Evolutionary conservation across 2,888 invertebrate genomes (phyloP), one percentile per base, ranked within the genome.

Genomic region (Microlaimidae sp.): DNA sequence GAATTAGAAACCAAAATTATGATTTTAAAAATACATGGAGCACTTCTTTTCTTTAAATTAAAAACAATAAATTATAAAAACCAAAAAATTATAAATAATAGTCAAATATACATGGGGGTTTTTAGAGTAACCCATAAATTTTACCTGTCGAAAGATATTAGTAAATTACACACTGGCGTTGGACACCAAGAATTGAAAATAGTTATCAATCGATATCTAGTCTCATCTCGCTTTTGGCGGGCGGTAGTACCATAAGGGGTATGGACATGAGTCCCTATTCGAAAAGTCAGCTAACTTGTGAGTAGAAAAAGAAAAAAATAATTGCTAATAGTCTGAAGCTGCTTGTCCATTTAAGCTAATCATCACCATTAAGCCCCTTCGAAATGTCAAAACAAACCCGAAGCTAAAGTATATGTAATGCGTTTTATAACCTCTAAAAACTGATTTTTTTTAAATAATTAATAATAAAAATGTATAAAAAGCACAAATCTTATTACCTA

Each of bases 291-390:
- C 97, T 53, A 95, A 86, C 54, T 95, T 93, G 69, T 97, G n/a
- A n/a, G n/a, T n/a, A n/a, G 77, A 61, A 90, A 90, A 45, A 76
- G 64, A 57, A 97, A 79, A 75, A 95, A 97, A 74, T 95, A 95
- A 77, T 93, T 95, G 77, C 89, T 89, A 70, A 92, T 89, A 53
- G 93, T 95, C 75, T 93, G 93, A 59, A 97, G 80, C 71, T 93
- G 89, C 71, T 90, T 90, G 79, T 97, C 95, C 75, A 97, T 87
- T 75, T 90, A 95, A 93, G 63, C 89, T 88, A 67, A 93, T 83
- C 84, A 95, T 89, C 66, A 95, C 95, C 82, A 95, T 83, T 62
- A 88, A 82, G 76, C 93, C 93, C 41, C 5, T n/a, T 4, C 10
- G 7, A n/a, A 21, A 19, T 10, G 43, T 43, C 5, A 43, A 43